A percentile compares a stretch with the other conserved stretches of the same genome.
Evolutionary conservation across 1,140 invertebrate species (phyloP).

Genomic region (Drosophila yakuba): DNA sequence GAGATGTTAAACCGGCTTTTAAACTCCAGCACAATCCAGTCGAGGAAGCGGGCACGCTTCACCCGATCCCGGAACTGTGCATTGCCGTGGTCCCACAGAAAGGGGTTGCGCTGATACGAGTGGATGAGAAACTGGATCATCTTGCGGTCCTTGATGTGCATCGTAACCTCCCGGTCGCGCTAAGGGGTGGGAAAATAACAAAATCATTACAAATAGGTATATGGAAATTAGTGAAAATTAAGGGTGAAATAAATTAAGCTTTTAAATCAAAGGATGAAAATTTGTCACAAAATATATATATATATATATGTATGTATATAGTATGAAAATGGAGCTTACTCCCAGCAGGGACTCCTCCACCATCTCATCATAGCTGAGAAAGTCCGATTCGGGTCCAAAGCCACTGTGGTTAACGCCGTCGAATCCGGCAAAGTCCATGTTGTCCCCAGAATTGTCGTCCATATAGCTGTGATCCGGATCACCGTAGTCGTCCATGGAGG

Average conservation of each 20-base stretch:
- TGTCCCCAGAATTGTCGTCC: slow-evolving; percentile 59
- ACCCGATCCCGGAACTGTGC: slow-evolving; percentile 77
- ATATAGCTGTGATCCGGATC: slow-evolving; percentile 56
- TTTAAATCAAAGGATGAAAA: neutral
- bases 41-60: slow-evolving; percentile 74
- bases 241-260: neutral
- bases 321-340: slow-evolving; percentile 41
- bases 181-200: neutral
- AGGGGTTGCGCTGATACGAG: slow-evolving; percentile 77
- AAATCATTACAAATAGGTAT: neutral
- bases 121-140: slow-evolving; percentile 83
- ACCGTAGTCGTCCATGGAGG: slow-evolving; percentile 62
- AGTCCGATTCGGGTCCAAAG: slow-evolving; percentile 41
- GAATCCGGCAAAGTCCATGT: slow-evolving; percentile 53
- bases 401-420: slow-evolving; percentile 41
- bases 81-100: slow-evolving; percentile 80
- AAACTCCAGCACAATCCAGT: slow-evolving; percentile 79
- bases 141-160: slow-evolving; percentile 82
- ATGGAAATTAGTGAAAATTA: slow-evolving; percentile 1
- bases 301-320: neutral
- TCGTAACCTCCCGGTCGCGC: slow-evolving; percentile 70
- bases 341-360: slow-evolving; percentile 77
- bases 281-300: neutral
- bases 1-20: slow-evolving; percentile 77
- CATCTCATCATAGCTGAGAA: slow-evolving; percentile 77